Percentiles rank a stretch among this genome's conserved stretches.
These are phyloP conservation scores for Danio aesculapii DNA, from an alignment of 2,797 vertebrate genomes.

Conservation along the genomic window DNA sequence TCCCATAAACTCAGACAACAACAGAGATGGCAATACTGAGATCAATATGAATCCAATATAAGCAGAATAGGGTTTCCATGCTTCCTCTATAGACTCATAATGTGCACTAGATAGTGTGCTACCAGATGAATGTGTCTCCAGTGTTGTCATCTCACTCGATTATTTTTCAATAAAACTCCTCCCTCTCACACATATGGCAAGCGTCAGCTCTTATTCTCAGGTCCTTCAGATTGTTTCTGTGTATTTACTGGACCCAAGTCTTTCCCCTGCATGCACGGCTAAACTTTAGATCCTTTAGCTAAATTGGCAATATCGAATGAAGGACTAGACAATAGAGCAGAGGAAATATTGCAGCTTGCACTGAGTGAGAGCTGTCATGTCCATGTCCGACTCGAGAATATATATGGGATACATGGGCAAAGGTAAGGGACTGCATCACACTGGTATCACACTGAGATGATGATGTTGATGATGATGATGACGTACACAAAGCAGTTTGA, in stretches of 20 bases:
- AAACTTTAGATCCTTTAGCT: background rate
- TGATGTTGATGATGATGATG: background rate
- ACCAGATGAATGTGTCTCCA: slow-evolving; percentile 48
- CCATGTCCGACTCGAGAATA: slow-evolving; percentile 2
- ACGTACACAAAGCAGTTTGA: background rate
- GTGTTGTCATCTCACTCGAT: slow-evolving; percentile 54
- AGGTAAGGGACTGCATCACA: background rate
- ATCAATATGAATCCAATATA: slow-evolving; percentile 60
- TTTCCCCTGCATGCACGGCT: slow-evolving; percentile 33
- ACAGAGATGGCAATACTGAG: slow-evolving; percentile 62
- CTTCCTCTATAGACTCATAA: slow-evolving; percentile 50
- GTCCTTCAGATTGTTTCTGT: slow-evolving; percentile 40
- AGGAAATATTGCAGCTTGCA: background rate
- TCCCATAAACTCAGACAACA: slow-evolving; percentile 33
- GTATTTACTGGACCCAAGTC: slow-evolving; percentile 20
- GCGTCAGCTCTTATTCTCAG: slow-evolving; percentile 38
- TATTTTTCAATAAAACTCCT: slow-evolving; percentile 60
- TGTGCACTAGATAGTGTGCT: slow-evolving; percentile 56
- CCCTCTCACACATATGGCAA: slow-evolving; percentile 48
- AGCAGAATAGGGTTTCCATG: slow-evolving; percentile 37
- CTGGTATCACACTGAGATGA: background rate
- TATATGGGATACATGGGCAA: background rate
- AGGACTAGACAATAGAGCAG: background rate
- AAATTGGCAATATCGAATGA: slow-evolving; percentile 29
- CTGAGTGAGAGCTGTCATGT: background rate